These are phyloP conservation scores for Chymomyza procnemis DNA, from an alignment of 2,888 invertebrate genomes.

Conservation along the genomic window DNA sequence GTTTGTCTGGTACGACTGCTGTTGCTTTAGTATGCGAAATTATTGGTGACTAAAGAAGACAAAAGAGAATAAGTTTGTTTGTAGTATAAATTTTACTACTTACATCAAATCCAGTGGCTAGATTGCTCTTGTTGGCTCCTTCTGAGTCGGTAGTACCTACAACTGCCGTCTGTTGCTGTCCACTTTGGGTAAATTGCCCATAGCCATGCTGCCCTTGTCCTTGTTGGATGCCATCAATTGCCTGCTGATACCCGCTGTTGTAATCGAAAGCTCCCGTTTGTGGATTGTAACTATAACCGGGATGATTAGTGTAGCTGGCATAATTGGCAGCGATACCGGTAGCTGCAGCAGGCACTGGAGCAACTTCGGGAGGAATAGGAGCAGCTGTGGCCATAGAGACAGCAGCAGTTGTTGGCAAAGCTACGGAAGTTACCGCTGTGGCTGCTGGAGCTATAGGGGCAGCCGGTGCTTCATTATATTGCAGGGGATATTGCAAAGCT, in stretches of 20 bases:
- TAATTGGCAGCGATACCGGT: slow-evolving; percentile 22
- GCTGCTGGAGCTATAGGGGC: neutral
- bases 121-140: slow-evolving; percentile 64
- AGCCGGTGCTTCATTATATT: slow-evolving; percentile 11
- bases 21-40: slow-evolving; percentile 72
- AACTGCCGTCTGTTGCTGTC: slow-evolving; percentile 46
- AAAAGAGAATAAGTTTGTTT: neutral
- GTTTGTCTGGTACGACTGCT: slow-evolving; percentile 7
- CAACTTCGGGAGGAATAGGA: neutral
- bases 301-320: slow-evolving; percentile 78
- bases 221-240: slow-evolving; percentile 23
- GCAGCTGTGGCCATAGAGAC: neutral
- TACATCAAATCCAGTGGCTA: slow-evolving; percentile 75
- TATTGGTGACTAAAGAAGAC: slow-evolving; percentile 62
- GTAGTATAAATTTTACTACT: slow-evolving; percentile 23
- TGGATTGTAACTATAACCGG: slow-evolving; percentile 82
- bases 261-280: slow-evolving; percentile 82
- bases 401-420: neutral
- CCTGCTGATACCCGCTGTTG: slow-evolving; percentile 81
- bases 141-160: slow-evolving; percentile 75
- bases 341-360: slow-evolving; percentile 13
- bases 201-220: slow-evolving; percentile 52
- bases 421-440: no score
- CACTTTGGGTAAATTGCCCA: slow-evolving; percentile 70
- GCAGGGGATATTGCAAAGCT: slow-evolving; percentile 18